phyloP scores from a whole-genome alignment of 92 coral and sea anemone genomes.

The Epizoanthus ramosus region DNA sequence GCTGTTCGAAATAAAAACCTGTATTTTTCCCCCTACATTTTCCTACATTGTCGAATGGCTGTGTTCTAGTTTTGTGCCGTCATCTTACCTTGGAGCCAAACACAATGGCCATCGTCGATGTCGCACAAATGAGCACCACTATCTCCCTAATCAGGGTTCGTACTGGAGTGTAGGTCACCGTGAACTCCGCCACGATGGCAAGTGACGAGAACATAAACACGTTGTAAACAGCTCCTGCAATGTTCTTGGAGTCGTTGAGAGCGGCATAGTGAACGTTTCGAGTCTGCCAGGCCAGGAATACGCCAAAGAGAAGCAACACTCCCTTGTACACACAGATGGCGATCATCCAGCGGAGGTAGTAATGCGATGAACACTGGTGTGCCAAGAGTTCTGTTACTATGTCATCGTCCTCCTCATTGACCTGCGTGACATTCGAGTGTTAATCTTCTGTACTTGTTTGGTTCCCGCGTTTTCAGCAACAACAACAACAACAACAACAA shows the following conservation, averaged over 20 bases:
- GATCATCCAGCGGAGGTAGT: conserved; percentile 69
- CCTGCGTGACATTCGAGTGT: conserved; percentile 40
- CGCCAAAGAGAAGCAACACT: conserved; percentile 73
- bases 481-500: too few species aligned
- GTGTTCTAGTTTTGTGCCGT: too few species aligned
- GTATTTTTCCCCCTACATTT: too few species aligned
- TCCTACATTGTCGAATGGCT: too few species aligned
- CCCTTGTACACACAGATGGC: conserved; percentile 75
- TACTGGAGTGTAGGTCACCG: conserved; percentile 47
- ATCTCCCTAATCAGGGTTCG: conserved; percentile 52
- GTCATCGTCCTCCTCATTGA: conserved; percentile 55
- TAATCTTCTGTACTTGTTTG: too few species aligned
- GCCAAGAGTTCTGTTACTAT: conserved; percentile 44
- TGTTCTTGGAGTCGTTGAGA: conserved; percentile 87
- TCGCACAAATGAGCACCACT: conserved; percentile 61
- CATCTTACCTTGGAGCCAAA: conserved; percentile 79
- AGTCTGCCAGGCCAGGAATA: conserved; percentile 91
- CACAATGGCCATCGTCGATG: conserved; percentile 69
- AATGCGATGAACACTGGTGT: conserved; percentile 61
- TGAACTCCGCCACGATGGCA: conserved; percentile 58
- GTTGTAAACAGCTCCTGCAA: conserved; percentile 84
- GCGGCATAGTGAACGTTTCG: conserved; percentile 74
- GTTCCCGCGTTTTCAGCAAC: too few species aligned
- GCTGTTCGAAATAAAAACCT: too few species aligned
- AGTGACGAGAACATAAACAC: conserved; percentile 79